A percentile compares a stretch with the other conserved stretches of the same genome.
Evolutionary conservation across 2,888 invertebrate genomes (phyloP).

Genomic region (Acanthoscelides obtectus): DNA sequence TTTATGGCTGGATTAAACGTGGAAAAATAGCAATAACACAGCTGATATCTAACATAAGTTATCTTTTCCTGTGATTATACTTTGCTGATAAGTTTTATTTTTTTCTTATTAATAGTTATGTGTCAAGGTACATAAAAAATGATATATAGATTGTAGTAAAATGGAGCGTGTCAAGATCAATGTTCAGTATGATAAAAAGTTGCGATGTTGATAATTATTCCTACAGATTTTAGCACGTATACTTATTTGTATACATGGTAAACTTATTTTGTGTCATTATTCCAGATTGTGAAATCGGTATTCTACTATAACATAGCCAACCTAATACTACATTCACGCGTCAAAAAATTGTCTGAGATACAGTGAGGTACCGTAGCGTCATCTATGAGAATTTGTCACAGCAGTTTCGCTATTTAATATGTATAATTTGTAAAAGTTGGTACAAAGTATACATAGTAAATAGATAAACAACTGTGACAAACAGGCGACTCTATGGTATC

Average conservation of each 20-base stretch:
- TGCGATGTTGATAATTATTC: background rate
- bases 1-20: background rate
- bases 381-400: too few species aligned
- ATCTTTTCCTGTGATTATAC: background rate
- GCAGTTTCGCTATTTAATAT: too few species aligned
- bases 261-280: too few species aligned
- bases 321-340: too few species aligned
- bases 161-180: background rate
- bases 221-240: background rate
- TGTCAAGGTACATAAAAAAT: background rate
- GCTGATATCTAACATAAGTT: background rate
- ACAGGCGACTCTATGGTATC: too few species aligned
- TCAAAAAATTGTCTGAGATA: too few species aligned
- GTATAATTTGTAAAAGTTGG: too few species aligned
- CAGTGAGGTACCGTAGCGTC: too few species aligned
- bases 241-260: background rate
- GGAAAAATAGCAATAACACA: background rate
- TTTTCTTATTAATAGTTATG: background rate
- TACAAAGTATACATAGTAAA: too few species aligned
- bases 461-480: too few species aligned
- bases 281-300: too few species aligned
- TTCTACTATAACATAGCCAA: too few species aligned
- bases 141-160: background rate
- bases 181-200: background rate
- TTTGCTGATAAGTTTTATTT: background rate